Conservation (phyloP, 2,888 invertebrate species). For the Cantharis nigra region DNA sequence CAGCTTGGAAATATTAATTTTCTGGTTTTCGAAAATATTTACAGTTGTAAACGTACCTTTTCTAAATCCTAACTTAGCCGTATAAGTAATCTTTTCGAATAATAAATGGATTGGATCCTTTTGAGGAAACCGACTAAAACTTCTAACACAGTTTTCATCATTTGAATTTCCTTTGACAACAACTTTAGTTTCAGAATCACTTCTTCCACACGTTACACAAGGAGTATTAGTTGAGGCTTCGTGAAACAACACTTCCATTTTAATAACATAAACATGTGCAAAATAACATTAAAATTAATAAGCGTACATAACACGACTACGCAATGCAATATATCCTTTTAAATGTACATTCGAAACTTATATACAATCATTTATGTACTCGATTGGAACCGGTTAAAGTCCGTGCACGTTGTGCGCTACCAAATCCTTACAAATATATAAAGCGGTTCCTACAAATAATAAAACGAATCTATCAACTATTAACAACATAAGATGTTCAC, state of each 20-base stretch:
- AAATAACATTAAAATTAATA: conserved; percentile 19
- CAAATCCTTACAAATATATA: background rate
- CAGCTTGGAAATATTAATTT: background rate
- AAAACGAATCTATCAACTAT: background rate
- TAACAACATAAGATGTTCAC: background rate
- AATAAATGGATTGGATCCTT: conserved; percentile 64
- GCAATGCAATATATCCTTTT: conserved; percentile 16
- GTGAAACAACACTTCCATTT: conserved; percentile 43
- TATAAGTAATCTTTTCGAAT: conserved; percentile 75
- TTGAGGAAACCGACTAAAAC: conserved; percentile 42
- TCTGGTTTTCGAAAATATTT: no score
- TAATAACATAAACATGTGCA: conserved; percentile 25
- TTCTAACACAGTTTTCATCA: conserved; percentile 18
- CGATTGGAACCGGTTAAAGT: conserved; percentile 46
- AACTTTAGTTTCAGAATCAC: conserved; percentile 4
- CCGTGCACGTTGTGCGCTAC: conserved; percentile 20
- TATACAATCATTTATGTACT: conserved; percentile 39
- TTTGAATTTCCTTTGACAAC: conserved; percentile 1
- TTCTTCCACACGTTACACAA: conserved; percentile 9
- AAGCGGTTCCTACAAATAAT: background rate
- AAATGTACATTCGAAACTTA: conserved; percentile 39
- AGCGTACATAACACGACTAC: conserved; percentile 21
- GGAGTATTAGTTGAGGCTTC: conserved; percentile 35
- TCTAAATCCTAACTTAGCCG: conserved; percentile 71
- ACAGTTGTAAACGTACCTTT: conserved; percentile 62